A percentile compares a stretch with the other conserved stretches of the same genome.
phyloP scores from a whole-genome alignment of 2,888 invertebrate species.

The Ramazzottius varieornatus region DNA sequence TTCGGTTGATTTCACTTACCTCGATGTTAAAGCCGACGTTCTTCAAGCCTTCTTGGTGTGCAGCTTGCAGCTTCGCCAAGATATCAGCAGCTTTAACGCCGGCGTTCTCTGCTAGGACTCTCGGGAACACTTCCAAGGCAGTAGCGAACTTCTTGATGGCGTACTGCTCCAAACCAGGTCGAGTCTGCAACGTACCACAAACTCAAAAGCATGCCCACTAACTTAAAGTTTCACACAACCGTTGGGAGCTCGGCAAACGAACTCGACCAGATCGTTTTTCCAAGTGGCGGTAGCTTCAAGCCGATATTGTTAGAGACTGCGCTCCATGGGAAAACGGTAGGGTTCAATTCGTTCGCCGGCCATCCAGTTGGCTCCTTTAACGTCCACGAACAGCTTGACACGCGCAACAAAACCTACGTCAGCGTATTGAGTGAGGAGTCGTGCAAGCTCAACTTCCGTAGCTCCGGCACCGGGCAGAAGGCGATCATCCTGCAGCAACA shows the following conservation, averaged over 20 bases:
- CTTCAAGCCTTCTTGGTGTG: conserved; percentile 65
- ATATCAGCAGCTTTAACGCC: conserved; percentile 65
- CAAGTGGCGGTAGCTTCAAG: too few relatives aligned
- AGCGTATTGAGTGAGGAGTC: conserved; percentile 55
- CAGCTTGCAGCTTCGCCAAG: conserved; percentile 61
- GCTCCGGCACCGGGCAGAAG: conserved; percentile 83
- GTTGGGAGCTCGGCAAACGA: neutral
- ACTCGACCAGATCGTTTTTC: neutral
- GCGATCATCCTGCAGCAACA: conserved; percentile 25
- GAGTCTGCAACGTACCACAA: conserved; percentile 26
- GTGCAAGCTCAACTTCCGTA: conserved; percentile 69
- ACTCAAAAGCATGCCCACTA: neutral
- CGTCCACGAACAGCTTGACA: too few relatives aligned
- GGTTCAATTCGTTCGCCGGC: too few relatives aligned
- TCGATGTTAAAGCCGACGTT: conserved; percentile 65
- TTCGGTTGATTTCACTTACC: conserved; percentile 20
- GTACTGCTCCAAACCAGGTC: conserved; percentile 85
- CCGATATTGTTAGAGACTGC: too few relatives aligned
- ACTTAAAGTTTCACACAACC: neutral
- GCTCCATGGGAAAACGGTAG: too few relatives aligned
- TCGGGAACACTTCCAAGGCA: conserved; percentile 67
- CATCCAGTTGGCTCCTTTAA: too few relatives aligned
- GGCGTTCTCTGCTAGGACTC: conserved; percentile 73
- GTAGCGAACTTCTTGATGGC: conserved; percentile 63
- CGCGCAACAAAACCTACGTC: conserved; percentile 26